Percentiles rank a stretch among this genome's conserved stretches.
Evolutionary conservation across 2,888 invertebrate species (phyloP).

Genomic region (Hemaris fuciformis): DNA sequence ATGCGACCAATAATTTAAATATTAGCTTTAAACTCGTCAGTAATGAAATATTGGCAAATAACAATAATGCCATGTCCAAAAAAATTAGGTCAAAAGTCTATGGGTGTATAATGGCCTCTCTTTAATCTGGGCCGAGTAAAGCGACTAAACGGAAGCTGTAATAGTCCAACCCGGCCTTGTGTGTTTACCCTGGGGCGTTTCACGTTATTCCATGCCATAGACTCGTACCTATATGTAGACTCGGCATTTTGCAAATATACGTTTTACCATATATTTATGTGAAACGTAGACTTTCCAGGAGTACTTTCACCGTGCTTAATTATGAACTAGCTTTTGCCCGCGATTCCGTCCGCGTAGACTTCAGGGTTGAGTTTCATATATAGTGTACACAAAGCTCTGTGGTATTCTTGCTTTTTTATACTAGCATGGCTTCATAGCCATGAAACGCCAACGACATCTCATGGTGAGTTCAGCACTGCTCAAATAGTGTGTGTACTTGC

Average conservation of each 20-base stretch:
- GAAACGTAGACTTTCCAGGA: no score
- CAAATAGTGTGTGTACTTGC: no score
- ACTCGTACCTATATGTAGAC: background rate
- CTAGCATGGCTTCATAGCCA: no score
- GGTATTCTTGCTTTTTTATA: no score
- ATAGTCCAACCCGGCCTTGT: conserved; percentile 8
- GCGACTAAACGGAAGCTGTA: conserved; percentile 11
- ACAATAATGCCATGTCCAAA: background rate
- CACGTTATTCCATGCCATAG: background rate
- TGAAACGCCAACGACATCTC: no score
- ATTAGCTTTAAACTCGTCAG: background rate
- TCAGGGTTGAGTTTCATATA: no score
- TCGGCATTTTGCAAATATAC: background rate
- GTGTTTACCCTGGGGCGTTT: conserved; percentile 8
- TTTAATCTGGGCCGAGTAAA: conserved; percentile 17
- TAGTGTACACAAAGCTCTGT: background rate
- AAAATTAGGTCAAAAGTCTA: background rate
- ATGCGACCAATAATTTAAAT: background rate
- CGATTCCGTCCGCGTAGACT: no score
- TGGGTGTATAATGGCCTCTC: conserved; percentile 18
- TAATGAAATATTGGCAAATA: background rate
- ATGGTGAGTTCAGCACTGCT: no score
- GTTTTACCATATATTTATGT: background rate
- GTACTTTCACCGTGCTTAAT: no score
- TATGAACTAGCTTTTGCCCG: no score